Conservation (phyloP, 2,797 vertebrate genomes). For the Xenentodon cancila region DNA sequence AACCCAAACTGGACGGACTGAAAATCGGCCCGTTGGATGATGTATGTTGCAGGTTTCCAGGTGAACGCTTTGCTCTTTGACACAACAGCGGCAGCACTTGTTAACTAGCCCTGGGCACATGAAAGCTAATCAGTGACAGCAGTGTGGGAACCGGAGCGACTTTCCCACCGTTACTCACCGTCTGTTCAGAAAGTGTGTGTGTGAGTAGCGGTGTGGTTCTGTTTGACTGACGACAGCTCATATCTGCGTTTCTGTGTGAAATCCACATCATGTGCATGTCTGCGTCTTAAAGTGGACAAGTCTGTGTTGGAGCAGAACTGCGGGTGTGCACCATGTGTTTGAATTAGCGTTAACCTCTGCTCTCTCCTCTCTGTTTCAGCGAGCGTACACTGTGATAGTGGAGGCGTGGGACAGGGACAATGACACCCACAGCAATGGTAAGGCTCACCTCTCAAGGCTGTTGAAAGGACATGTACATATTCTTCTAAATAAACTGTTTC, state of each 20-base stretch:
- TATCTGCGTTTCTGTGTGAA: conserved; percentile 44
- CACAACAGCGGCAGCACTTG: conserved; percentile 22
- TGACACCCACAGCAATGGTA: conserved; percentile 84
- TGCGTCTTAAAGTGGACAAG: conserved; percentile 21
- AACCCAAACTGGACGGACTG: background rate
- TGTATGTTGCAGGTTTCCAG: conserved; percentile 9
- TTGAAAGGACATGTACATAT: background rate
- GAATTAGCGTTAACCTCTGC: conserved; percentile 50
- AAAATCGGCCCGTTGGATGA: background rate
- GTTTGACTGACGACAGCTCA: conserved; percentile 16
- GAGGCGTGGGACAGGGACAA: conserved; percentile 97
- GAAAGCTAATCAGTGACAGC: conserved; percentile 62
- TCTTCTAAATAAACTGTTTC: background rate
- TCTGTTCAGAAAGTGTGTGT: conserved; percentile 1
- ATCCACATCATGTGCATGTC: conserved; percentile 13
- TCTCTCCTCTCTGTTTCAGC: conserved; percentile 78
- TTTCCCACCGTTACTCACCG: conserved; percentile 56
- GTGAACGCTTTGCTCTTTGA: conserved; percentile 25
- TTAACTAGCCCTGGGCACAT: conserved; percentile 43
- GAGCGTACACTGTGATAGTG: conserved; percentile 91
- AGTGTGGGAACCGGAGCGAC: conserved; percentile 52
- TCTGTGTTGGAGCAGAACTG: too few relatives aligned
- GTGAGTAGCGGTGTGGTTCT: conserved; percentile 1
- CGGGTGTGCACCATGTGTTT: conserved; percentile 11
- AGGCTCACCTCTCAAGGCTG: conserved; percentile 64